These are phyloP conservation scores for Oryctes rhinoceros DNA, from an alignment of 1,140 invertebrate genomes.

Conservation along the genomic window DNA sequence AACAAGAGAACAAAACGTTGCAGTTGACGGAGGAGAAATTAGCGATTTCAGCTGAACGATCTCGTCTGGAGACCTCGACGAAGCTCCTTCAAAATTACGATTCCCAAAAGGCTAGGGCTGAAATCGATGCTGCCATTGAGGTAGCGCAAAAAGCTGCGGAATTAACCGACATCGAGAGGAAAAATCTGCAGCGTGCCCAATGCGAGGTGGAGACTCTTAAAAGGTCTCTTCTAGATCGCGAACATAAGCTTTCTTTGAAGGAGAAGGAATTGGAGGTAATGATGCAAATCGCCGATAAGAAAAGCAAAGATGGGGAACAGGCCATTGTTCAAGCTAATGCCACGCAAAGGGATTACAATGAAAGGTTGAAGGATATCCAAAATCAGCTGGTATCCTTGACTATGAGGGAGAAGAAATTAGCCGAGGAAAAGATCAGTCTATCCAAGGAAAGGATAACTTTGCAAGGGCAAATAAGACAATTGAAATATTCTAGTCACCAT, in stretches of 20 bases:
- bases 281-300: slow-evolving; percentile 48
- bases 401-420: slow-evolving; percentile 55
- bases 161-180: slow-evolving; percentile 61
- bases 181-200: slow-evolving; percentile 59
- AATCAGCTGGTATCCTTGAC: slow-evolving; percentile 51
- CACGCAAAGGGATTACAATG: slow-evolving; percentile 57
- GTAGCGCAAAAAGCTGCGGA: slow-evolving; percentile 63
- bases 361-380: slow-evolving; percentile 55
- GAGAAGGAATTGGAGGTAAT: slow-evolving; percentile 56
- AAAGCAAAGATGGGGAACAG: slow-evolving; percentile 51
- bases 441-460: slow-evolving; percentile 53
- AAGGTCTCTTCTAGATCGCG: slow-evolving; percentile 58
- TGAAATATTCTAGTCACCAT: neutral
- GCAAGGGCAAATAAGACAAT: slow-evolving; percentile 3
- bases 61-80: slow-evolving; percentile 60
- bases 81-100: slow-evolving; percentile 58
- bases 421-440: slow-evolving; percentile 57
- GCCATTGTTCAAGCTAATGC: slow-evolving; percentile 57
- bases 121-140: slow-evolving; percentile 64
- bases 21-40: slow-evolving; percentile 63
- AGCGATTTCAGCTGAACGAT: slow-evolving; percentile 59
- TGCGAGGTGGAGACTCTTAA: slow-evolving; percentile 61
- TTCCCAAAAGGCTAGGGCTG: slow-evolving; percentile 58
- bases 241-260: slow-evolving; percentile 58
- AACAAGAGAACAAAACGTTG: slow-evolving; percentile 59